Conservation (phyloP, 2,888 invertebrate species). For the Bhutanitis thaidina region DNA sequence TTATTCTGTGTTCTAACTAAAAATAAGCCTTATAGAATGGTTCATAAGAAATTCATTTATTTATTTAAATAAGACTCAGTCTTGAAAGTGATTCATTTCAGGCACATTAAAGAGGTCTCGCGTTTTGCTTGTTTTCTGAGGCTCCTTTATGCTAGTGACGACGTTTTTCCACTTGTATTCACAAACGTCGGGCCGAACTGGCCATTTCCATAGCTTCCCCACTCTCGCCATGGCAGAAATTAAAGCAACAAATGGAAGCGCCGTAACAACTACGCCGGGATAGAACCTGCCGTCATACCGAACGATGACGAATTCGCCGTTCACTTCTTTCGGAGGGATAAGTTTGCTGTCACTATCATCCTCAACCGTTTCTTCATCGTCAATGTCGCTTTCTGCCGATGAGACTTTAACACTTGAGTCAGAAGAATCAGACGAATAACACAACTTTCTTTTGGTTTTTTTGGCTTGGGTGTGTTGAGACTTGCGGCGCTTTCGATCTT, state of each 20-base stretch:
- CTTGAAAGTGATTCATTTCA: background rate
- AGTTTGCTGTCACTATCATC: background rate
- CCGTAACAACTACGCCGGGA: constrained; percentile 8
- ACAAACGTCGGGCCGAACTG: constrained; percentile 10
- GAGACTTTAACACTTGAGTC: constrained; percentile 14
- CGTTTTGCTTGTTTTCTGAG: constrained; percentile 14
- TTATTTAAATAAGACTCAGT: no score
- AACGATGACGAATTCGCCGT: constrained; percentile 13
- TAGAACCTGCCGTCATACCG: constrained; percentile 15
- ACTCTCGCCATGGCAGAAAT: constrained; percentile 11
- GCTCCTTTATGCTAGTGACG: no score
- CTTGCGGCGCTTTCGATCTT: no score
- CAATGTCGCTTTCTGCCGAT: constrained; percentile 11
- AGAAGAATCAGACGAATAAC: constrained; percentile 3
- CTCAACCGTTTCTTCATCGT: constrained; percentile 8
- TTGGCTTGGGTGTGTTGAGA: background rate
- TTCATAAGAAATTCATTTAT: constrained; percentile 20
- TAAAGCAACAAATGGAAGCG: constrained; percentile 1
- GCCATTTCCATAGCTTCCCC: constrained; percentile 11
- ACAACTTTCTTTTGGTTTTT: background rate
- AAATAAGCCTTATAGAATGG: no score
- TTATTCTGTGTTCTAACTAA: no score
- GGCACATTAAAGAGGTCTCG: background rate
- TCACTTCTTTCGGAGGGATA: constrained; percentile 8
- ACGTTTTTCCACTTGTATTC: constrained; percentile 12